Percentiles rank a stretch among this genome's conserved stretches.
Conservation (phyloP, 2,888 invertebrate genomes). For the Aradus depressus region DNA sequence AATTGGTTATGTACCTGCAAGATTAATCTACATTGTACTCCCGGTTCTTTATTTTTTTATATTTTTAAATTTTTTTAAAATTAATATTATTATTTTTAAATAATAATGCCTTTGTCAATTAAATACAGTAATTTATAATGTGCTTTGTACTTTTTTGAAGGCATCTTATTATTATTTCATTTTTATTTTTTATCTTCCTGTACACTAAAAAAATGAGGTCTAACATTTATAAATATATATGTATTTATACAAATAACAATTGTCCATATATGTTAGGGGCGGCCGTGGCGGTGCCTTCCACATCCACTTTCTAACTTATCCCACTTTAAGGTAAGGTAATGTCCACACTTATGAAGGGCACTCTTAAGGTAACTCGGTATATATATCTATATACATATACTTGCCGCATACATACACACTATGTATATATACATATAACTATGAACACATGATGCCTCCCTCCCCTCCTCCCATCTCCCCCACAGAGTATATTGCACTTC, state of each 20-base stretch:
- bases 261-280: slow-evolving; percentile 15
- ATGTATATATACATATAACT: too few relatives aligned
- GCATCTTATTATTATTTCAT: slow-evolving; percentile 42
- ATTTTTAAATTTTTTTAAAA: not conserved
- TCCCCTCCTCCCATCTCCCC: too few relatives aligned
- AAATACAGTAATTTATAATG: slow-evolving; percentile 24
- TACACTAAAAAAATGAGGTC: slow-evolving; percentile 20
- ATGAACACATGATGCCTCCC: slow-evolving; percentile 15
- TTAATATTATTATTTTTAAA: slow-evolving; percentile 9
- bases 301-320: too few relatives aligned
- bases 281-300: too few relatives aligned
- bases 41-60: slow-evolving; percentile 1
- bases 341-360: too few relatives aligned
- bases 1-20: slow-evolving; percentile 15
- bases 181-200: slow-evolving; percentile 33
- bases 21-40: slow-evolving; percentile 19
- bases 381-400: too few relatives aligned
- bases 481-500: slow-evolving; percentile 20
- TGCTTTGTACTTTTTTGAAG: slow-evolving; percentile 41
- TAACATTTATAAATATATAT: slow-evolving; percentile 21
- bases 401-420: too few relatives aligned
- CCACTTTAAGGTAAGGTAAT: too few relatives aligned
- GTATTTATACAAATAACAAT: slow-evolving; percentile 15
- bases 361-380: slow-evolving; percentile 16
- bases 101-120: slow-evolving; percentile 25